These are phyloP conservation scores for Megaptera novaeangliae DNA, from an alignment of 2,113 vertebrate genomes.

Conservation along the genomic window DNA sequence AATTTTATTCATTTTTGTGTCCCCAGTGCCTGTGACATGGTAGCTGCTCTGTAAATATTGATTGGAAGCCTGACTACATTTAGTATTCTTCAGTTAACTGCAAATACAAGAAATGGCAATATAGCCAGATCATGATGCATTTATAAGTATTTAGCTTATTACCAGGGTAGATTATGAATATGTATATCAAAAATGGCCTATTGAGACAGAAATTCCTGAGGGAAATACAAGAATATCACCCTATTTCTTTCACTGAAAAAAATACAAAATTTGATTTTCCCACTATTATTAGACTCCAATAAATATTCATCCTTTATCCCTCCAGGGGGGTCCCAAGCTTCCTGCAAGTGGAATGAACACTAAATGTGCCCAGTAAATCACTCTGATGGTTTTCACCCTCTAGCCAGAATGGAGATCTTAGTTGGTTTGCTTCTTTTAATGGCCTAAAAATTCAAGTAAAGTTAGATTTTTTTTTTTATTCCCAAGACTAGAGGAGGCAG, in stretches of 20 bases:
- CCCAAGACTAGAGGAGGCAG: neutral
- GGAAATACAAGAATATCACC: slow-evolving; percentile 67
- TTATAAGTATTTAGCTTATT: slow-evolving; percentile 56
- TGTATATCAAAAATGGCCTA: slow-evolving; percentile 50
- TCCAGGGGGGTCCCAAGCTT: slow-evolving; percentile 46
- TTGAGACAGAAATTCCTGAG: slow-evolving; percentile 55
- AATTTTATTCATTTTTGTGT: neutral
- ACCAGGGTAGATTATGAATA: slow-evolving; percentile 56
- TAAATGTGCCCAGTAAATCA: slow-evolving; percentile 58
- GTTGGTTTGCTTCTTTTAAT: slow-evolving; percentile 38
- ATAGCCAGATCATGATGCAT: neutral
- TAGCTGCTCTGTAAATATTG: neutral
- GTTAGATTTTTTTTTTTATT: slow-evolving; percentile 18
- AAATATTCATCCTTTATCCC: slow-evolving; percentile 72
- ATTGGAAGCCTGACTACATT: neutral
- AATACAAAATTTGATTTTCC: slow-evolving; percentile 35
- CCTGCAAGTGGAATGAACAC: slow-evolving; percentile 43
- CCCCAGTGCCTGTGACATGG: neutral
- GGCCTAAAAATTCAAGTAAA: slow-evolving; percentile 22
- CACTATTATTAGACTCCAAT: slow-evolving; percentile 67
- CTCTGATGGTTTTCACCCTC: slow-evolving; percentile 39
- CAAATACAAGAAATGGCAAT: neutral
- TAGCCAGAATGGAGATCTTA: slow-evolving; percentile 42
- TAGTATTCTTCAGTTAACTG: neutral
- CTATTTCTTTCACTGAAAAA: slow-evolving; percentile 59